phyloP scores from a whole-genome alignment of 2,113 vertebrate species.

The Petromus typicus region DNA sequence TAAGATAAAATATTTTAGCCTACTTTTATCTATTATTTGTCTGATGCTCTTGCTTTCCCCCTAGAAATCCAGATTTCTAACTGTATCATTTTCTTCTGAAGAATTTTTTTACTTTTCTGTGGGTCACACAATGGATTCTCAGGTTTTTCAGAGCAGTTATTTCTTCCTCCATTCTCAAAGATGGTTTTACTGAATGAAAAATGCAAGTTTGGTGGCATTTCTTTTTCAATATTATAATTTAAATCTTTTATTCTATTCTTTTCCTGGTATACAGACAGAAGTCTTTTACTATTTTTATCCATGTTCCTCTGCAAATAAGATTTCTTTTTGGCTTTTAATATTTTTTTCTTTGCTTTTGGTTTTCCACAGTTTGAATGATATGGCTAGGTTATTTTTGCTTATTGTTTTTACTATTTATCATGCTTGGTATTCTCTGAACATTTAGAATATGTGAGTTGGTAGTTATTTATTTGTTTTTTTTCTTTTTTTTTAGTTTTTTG shows the following conservation, averaged over 20 bases:
- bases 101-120: neutral
- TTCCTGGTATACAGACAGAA: neutral
- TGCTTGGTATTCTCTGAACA: neutral
- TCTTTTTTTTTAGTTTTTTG: neutral
- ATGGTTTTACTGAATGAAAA: neutral
- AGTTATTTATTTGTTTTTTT: neutral
- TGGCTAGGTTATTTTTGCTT: neutral
- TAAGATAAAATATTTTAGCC: neutral
- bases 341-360: neutral
- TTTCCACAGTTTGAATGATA: neutral
- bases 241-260: neutral
- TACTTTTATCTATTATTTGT: neutral
- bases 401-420: neutral
- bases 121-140: neutral
- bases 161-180: neutral
- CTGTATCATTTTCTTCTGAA: neutral
- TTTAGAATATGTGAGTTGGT: neutral
- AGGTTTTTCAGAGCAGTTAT: neutral
- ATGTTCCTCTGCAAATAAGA: neutral
- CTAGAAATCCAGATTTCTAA: neutral
- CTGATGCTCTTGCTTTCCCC: neutral
- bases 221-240: neutral
- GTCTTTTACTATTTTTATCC: neutral
- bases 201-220: neutral
- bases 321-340: neutral